Conservation (phyloP, 1,140 invertebrate genomes). For the Zaprionus vittiger region DNA sequence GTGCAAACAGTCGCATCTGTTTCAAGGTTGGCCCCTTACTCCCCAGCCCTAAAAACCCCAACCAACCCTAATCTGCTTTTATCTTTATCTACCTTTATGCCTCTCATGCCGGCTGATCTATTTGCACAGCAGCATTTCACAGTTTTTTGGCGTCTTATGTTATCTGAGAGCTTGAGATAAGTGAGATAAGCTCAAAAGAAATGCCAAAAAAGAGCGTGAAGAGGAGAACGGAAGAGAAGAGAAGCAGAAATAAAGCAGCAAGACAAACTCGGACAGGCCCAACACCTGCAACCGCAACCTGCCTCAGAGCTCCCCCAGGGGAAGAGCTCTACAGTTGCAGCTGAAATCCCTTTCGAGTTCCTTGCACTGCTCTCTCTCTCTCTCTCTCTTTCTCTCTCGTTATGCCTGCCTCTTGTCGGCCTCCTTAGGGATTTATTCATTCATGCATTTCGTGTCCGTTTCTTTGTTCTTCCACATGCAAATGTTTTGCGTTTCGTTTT, state of each 20-base stretch:
- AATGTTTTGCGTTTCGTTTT: slow-evolving; percentile 60
- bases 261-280: slow-evolving; percentile 14
- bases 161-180: slow-evolving; percentile 56
- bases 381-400: neutral
- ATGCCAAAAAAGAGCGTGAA: slow-evolving; percentile 24
- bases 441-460: slow-evolving; percentile 60
- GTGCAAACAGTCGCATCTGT: slow-evolving; percentile 33
- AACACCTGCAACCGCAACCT: slow-evolving; percentile 41
- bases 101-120: neutral
- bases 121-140: slow-evolving; percentile 37
- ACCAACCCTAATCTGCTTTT: neutral
- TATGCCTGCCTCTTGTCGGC: slow-evolving; percentile 16
- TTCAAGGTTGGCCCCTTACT: slow-evolving; percentile 24
- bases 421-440: slow-evolving; percentile 57
- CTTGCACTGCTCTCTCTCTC: slow-evolving; percentile 5
- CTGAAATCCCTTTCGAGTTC: slow-evolving; percentile 7
- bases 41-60: neutral
- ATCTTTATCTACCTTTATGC: neutral
- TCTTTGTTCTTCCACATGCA: slow-evolving; percentile 51
- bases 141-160: slow-evolving; percentile 27
- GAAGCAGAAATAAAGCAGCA: slow-evolving; percentile 6
- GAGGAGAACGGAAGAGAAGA: neutral
- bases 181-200: slow-evolving; percentile 52
- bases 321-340: slow-evolving; percentile 7
- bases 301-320: neutral